A percentile compares a stretch with the other conserved stretches of the same genome.
phyloP scores from a whole-genome alignment of 2,888 invertebrate genomes.

The Ctena decussata region DNA sequence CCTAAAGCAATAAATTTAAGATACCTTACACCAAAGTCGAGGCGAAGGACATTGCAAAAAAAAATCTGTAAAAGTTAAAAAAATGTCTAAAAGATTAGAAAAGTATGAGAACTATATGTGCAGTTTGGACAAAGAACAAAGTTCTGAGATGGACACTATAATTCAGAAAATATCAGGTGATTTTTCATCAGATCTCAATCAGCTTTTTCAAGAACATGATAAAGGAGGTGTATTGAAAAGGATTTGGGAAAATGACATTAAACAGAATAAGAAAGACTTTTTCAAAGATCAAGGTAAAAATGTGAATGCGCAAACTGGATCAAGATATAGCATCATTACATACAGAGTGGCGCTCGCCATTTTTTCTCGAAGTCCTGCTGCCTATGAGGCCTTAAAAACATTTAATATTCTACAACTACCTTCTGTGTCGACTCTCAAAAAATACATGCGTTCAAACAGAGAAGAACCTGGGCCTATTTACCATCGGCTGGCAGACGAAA shows the following conservation, averaged over 20 bases:
- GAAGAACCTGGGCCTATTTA: background rate
- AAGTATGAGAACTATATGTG: conserved; percentile 1
- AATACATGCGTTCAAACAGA: background rate
- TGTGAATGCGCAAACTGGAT: background rate
- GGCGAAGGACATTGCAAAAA: background rate
- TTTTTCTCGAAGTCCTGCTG: background rate
- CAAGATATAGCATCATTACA: background rate
- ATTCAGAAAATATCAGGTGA: background rate
- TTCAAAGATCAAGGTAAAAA: background rate
- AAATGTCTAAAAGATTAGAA: background rate
- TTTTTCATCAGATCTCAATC: background rate
- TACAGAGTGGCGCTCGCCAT: background rate
- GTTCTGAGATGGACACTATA: background rate
- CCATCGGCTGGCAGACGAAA: background rate
- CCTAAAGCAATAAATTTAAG: background rate
- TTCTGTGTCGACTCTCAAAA: background rate
- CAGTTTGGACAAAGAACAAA: background rate
- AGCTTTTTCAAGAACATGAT: background rate
- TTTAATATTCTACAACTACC: background rate
- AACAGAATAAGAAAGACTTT: background rate
- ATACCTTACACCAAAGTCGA: background rate
- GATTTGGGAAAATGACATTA: background rate
- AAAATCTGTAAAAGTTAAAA: background rate
- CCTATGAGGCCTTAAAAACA: background rate
- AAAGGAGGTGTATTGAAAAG: background rate